Percentiles rank a stretch among this genome's conserved stretches.
phyloP scores from a whole-genome alignment of 2,888 invertebrate species.

The Drosophila trichaetosa region DNA sequence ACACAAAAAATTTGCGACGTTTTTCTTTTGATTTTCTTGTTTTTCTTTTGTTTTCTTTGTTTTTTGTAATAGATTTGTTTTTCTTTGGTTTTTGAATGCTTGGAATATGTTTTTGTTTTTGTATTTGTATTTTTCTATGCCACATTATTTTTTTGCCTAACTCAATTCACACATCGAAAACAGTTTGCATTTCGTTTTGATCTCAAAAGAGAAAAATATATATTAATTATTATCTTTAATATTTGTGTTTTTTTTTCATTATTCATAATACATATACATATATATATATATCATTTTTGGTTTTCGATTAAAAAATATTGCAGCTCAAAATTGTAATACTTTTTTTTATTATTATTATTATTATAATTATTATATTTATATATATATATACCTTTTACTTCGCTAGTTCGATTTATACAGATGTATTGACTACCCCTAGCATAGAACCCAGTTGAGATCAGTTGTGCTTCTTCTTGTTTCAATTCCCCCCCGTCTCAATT shows the following conservation, averaged over 20 bases:
- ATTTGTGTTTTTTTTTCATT: constrained; percentile 40
- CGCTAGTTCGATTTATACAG: constrained; percentile 18
- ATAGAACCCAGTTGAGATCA: constrained; percentile 84
- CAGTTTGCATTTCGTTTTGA: constrained; percentile 63
- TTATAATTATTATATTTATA: constrained; percentile 35
- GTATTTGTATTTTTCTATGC: constrained; percentile 23
- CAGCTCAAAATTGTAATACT: constrained; percentile 79
- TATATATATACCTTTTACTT: constrained; percentile 19
- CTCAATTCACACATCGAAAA: constrained; percentile 79
- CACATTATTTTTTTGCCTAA: constrained; percentile 48
- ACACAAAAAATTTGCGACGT: constrained; percentile 63
- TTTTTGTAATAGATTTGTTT: constrained; percentile 34
- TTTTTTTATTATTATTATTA: constrained; percentile 44
- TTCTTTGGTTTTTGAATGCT: constrained; percentile 73
- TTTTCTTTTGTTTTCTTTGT: constrained; percentile 42
- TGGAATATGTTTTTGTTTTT: constrained; percentile 66
- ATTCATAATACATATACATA: constrained; percentile 17
- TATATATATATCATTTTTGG: constrained; percentile 23
- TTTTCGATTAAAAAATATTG: constrained; percentile 80
- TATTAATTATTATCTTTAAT: constrained; percentile 76
- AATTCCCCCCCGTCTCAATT: neutral
- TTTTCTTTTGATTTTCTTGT: constrained; percentile 31
- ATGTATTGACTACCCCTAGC: constrained; percentile 31
- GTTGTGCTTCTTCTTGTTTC: constrained; percentile 9
- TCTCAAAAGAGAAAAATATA: constrained; percentile 83